Evolutionary conservation across 2,113 vertebrate species (phyloP).

Genomic region (Coturnix japonica): DNA sequence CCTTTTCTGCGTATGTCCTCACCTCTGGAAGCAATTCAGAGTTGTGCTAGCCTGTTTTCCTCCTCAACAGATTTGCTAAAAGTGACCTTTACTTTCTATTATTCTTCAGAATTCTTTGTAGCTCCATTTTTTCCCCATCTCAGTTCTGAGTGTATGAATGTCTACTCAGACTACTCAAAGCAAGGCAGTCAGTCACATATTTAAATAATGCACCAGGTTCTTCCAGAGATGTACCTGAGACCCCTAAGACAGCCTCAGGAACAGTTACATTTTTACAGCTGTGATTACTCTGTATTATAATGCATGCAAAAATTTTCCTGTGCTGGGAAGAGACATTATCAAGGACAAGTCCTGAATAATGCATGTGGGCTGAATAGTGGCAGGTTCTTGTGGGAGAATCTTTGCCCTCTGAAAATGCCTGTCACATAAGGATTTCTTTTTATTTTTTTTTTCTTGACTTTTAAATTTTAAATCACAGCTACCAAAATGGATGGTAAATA

Average conservation of each 20-base stretch:
- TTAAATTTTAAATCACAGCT: background rate
- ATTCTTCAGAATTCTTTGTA: background rate
- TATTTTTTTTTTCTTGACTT: background rate
- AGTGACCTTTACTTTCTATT: background rate
- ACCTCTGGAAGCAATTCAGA: background rate
- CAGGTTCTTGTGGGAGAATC: background rate
- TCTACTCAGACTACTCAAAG: background rate
- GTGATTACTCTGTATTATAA: background rate
- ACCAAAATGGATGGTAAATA: background rate
- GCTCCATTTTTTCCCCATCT: background rate
- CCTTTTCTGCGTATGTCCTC: background rate
- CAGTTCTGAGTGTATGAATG: background rate
- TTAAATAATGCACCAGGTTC: background rate
- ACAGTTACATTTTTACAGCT: background rate
- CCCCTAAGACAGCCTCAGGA: background rate
- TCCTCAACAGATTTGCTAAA: background rate
- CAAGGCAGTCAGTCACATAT: background rate
- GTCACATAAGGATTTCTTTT: background rate
- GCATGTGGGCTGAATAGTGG: background rate
- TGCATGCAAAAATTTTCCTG: background rate
- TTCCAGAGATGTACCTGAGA: background rate
- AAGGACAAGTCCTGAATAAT: background rate
- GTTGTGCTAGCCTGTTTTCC: background rate
- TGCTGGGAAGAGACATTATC: background rate
- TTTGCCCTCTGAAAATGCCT: constrained; percentile 12